Base-by-base conservation (phyloP, 2,113 vertebrate species). In the Sylvia atricapilla region DNA sequence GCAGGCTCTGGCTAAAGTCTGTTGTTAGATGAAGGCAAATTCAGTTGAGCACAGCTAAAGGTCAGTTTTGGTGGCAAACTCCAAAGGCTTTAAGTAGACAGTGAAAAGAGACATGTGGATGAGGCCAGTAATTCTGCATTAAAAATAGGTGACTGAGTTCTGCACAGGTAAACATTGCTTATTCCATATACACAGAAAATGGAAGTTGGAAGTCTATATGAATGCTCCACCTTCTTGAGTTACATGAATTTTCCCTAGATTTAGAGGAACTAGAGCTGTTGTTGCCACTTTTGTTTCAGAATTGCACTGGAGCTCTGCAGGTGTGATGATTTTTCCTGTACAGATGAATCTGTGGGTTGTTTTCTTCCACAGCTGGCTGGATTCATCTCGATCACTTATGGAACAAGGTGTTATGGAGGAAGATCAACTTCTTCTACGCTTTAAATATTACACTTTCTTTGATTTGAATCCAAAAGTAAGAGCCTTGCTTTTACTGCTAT, bases 361-460 rank as follows among this genome's bases (percentile, higher is more conserved):
- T 95, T 94, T 79, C 56, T 89, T 93, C 97, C 92, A 28, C 96
- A 99, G 99, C 69, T 99, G 99, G 99, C 91, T 99, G 90, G 99
- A 99, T 95, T 99, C 99, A 3, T 99, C 99, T 5, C 98, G 98
- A 49, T 99, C 99, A 3, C 98, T 99, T 20, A 99, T 99, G 99
- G 99, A 99, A 87, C 99, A 99, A 96, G 98, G 98, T 31, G 94
- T 99, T 75, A 98, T 97, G 82, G 98, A 99, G 30, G 98, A 99
- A 1, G 99, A 99, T 64, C 98, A 98, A 87, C 98, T 99, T 69
- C 90, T 99, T 85, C 94, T 99, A 63, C 99, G 99, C 79, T 99
- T 99, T 96, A 99, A 99, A 97, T 99, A 99, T 97, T 99, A 99
- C 85, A 98, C 98, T 93, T 99, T 99, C 98, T 99, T 99, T 96